A percentile compares a stretch with the other conserved stretches of the same genome.
These are phyloP conservation scores for Nipponia nippon DNA, from an alignment of 2,113 vertebrate genomes.

Conservation along the genomic window DNA sequence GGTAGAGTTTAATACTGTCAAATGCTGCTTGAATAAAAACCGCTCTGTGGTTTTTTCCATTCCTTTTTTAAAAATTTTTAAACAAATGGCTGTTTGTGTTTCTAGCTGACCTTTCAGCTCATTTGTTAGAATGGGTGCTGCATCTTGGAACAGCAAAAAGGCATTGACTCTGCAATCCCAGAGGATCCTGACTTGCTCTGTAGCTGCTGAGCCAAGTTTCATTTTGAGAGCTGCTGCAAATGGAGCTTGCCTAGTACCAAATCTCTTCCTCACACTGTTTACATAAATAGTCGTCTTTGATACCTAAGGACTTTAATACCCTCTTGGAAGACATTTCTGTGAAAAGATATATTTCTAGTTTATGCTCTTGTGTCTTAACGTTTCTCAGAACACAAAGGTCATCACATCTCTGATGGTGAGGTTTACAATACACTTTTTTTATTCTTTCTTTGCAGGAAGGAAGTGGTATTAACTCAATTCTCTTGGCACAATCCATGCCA, in stretches of 20 bases:
- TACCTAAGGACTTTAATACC: constrained; percentile 11
- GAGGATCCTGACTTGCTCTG: neutral
- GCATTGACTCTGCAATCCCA: neutral
- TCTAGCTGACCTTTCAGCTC: constrained; percentile 37
- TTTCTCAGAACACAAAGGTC: constrained; percentile 44
- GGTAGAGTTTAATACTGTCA: neutral
- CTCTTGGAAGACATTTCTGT: constrained; percentile 13
- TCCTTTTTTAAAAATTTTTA: neutral
- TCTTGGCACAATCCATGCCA: constrained; percentile 37
- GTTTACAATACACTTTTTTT: constrained; percentile 2
- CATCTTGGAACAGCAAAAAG: constrained; percentile 2
- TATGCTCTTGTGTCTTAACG: neutral
- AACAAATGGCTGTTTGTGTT: constrained; percentile 4
- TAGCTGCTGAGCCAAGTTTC: constrained; percentile 13
- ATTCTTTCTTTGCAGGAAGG: constrained; percentile 24
- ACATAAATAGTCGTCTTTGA: neutral
- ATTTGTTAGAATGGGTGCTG: constrained; percentile 32
- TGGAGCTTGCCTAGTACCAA: neutral
- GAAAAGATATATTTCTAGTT: constrained; percentile 34
- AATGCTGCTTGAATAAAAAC: neutral
- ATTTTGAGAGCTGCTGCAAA: neutral
- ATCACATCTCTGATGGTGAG: neutral
- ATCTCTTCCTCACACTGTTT: constrained; percentile 7
- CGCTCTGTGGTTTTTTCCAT: neutral
- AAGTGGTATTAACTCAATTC: constrained; percentile 39